Percentiles rank a stretch among this genome's conserved stretches.
These are phyloP conservation scores for Lynx canadensis DNA, from an alignment of 2,113 vertebrate genomes.

Conservation along the genomic window DNA sequence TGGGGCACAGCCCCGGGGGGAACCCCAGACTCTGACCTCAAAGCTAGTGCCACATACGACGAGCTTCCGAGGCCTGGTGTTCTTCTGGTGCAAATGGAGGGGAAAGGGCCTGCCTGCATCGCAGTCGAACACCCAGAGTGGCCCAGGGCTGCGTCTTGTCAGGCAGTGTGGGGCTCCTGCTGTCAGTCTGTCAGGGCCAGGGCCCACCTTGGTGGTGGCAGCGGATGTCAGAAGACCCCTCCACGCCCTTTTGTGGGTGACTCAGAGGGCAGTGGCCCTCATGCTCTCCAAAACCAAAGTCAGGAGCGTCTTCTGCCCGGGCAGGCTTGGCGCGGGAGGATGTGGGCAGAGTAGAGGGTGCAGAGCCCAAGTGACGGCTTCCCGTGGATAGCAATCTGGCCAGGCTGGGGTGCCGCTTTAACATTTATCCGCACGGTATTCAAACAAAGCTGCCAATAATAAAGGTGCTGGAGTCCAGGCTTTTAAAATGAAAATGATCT, in stretches of 20 bases:
- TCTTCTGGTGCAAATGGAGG: background rate
- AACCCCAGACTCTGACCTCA: fast-evolving
- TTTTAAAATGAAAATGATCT: background rate
- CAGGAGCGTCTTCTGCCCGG: background rate
- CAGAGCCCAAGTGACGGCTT: background rate
- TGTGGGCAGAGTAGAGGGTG: background rate
- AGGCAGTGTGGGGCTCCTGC: fast-evolving
- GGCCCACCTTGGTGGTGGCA: background rate
- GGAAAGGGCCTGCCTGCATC: fast-evolving
- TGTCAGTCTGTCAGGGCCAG: fast-evolving
- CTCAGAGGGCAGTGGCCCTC: background rate
- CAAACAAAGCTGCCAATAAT: background rate
- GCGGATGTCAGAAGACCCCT: background rate
- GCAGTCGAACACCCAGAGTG: fast-evolving
- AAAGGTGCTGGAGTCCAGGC: background rate
- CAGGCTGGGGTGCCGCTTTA: background rate
- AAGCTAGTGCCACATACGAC: background rate
- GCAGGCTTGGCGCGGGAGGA: background rate
- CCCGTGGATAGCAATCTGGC: background rate
- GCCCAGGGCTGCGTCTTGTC: background rate
- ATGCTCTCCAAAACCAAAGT: background rate
- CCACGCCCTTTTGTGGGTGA: fast-evolving
- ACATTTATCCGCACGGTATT: fast-evolving
- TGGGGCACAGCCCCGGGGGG: background rate
- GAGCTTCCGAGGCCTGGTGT: background rate